Evolutionary conservation across 1,140 invertebrate species (phyloP).

Genomic region (Zaprionus tsacasi): DNA sequence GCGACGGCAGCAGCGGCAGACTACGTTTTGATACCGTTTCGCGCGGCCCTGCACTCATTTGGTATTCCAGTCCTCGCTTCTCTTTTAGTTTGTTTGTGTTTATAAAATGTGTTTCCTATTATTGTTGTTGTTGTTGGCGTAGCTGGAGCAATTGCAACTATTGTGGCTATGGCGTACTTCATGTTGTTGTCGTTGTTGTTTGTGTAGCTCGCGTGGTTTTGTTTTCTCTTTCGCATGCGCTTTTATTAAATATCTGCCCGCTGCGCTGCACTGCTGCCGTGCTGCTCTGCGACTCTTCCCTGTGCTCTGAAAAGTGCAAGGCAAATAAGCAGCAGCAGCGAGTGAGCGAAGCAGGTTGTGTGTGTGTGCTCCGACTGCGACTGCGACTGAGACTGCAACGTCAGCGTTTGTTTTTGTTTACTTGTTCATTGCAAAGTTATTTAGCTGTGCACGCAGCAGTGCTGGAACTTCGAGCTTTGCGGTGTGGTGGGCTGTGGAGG

Average conservation of each 20-base stretch:
- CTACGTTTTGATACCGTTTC: constrained; percentile 38
- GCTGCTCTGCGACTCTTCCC: constrained; percentile 42
- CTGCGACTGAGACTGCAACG: constrained; percentile 28
- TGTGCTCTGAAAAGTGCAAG: constrained; percentile 5
- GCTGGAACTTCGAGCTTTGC: constrained; percentile 31
- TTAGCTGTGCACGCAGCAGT: constrained; percentile 72
- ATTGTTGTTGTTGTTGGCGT: constrained; percentile 53
- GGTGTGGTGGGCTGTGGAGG: neutral
- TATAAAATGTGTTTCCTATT: constrained; percentile 52
- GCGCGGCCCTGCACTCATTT: constrained; percentile 10
- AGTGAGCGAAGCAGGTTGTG: constrained; percentile 31
- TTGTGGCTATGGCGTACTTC: constrained; percentile 41
- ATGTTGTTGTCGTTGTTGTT: constrained; percentile 34
- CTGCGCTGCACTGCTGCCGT: constrained; percentile 27
- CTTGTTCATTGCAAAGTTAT: constrained; percentile 80
- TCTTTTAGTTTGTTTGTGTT: constrained; percentile 59
- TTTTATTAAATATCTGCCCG: constrained; percentile 43
- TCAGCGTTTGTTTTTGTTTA: constrained; percentile 77
- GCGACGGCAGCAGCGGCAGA: constrained; percentile 2
- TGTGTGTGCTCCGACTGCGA: neutral
- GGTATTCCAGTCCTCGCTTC: constrained; percentile 10
- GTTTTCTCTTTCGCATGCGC: constrained; percentile 66
- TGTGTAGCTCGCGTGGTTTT: constrained; percentile 71
- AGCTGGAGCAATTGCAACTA: constrained; percentile 47
- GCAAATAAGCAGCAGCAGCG: constrained; percentile 19